These are phyloP conservation scores for Pelodiscus sinensis DNA, from an alignment of 2,113 vertebrate species.

Conservation along the genomic window DNA sequence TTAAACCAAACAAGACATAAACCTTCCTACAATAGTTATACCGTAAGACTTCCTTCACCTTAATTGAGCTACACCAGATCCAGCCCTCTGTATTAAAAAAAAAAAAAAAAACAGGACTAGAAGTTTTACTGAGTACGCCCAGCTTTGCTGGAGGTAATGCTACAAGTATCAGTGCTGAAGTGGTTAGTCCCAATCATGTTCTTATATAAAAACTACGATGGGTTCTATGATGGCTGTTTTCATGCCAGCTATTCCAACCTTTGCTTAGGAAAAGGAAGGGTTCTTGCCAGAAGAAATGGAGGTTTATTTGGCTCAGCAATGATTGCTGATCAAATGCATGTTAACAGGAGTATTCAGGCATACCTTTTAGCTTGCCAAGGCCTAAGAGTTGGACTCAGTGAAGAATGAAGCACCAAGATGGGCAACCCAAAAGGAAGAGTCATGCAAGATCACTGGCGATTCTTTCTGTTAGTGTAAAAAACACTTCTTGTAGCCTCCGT, in stretches of 20 bases:
- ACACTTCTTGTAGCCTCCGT: background rate
- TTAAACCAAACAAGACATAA: background rate
- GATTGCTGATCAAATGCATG: background rate
- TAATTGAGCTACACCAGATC: background rate
- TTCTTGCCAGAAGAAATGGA: background rate
- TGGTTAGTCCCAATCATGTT: background rate
- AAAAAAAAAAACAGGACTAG: background rate
- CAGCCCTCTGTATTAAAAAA: background rate
- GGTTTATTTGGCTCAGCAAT: background rate
- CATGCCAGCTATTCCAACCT: background rate
- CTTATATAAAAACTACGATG: background rate
- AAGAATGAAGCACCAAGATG: background rate
- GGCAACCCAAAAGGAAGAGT: background rate
- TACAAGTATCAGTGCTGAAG: constrained; percentile 22
- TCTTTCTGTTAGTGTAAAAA: background rate
- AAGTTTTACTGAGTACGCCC: background rate
- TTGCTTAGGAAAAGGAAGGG: background rate
- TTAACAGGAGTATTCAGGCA: background rate
- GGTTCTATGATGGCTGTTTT: constrained; percentile 3
- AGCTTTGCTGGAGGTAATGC: constrained; percentile 3
- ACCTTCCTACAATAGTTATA: background rate
- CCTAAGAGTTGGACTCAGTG: background rate
- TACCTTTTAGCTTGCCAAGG: background rate
- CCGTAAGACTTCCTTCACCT: background rate
- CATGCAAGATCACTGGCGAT: background rate